A percentile compares a stretch with the other conserved stretches of the same genome.
phyloP scores from a whole-genome alignment of 2,888 invertebrate genomes.

The Cerastoderma edule region DNA sequence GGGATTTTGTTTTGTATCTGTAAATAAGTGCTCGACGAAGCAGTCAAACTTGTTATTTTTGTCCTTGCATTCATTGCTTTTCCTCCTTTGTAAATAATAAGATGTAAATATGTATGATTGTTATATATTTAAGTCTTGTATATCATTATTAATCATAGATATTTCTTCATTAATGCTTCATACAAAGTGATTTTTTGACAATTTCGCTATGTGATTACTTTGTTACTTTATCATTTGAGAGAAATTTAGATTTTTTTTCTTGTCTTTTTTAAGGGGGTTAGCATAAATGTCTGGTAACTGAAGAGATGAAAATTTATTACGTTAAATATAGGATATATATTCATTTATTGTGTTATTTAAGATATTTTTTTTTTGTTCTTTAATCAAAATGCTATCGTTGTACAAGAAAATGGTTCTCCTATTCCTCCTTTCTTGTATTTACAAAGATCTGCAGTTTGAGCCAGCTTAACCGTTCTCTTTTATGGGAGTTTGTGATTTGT shows the following conservation, averaged over 20 bases:
- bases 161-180: slow-evolving; percentile 23
- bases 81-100: slow-evolving; percentile 21
- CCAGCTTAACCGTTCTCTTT: no score
- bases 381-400: slow-evolving; percentile 52
- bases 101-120: slow-evolving; percentile 58
- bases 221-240: slow-evolving; percentile 56
- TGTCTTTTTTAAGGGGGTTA: no score
- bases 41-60: not conserved
- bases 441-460: no score
- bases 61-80: slow-evolving; percentile 23
- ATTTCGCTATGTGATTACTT: slow-evolving; percentile 47
- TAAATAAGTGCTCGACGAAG: slow-evolving; percentile 11
- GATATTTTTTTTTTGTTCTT: slow-evolving; percentile 54
- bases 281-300: slow-evolving; percentile 31
- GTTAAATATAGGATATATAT: slow-evolving; percentile 55
- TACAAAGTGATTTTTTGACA: slow-evolving; percentile 26
- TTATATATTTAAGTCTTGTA: slow-evolving; percentile 48
- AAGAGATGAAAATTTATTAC: slow-evolving; percentile 46
- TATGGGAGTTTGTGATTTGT: no score
- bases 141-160: slow-evolving; percentile 25
- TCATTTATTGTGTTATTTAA: slow-evolving; percentile 62
- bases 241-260: slow-evolving; percentile 45
- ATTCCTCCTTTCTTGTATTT: no score
- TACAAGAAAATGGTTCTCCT: no score
- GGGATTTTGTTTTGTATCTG: not conserved